Evolutionary conservation across 2,888 invertebrate species (phyloP), one percentile per base, ranked within the genome.

Genomic region (Drosophila barbarae): DNA sequence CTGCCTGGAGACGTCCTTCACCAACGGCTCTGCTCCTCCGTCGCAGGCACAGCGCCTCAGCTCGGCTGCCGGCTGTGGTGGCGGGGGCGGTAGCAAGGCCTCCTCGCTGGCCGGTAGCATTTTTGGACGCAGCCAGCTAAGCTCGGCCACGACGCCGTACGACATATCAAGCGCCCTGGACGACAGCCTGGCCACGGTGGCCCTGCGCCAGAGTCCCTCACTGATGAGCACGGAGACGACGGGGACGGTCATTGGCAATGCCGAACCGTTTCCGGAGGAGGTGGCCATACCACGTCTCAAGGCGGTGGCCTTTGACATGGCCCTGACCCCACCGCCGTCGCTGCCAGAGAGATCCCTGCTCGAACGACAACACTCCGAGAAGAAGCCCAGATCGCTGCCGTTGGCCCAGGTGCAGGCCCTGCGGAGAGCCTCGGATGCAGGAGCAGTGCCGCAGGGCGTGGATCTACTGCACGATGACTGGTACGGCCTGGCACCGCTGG

Each of bases 1-100:
- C 44, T 93, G 92, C 83, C 90, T 94, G 67, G 95, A 95, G 88
- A 94, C 95, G 12, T 94, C 94, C 80, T 95, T 95, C 89, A 93
- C 94, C 26, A 93, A 93, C 68, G 88, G 94, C 18, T 56, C 55
- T 0, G 36, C 53, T 38, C 18, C 49, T 3, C 13, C 78, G 63
- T 44, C 23, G 44, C 46, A 32, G 49, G 42, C 67, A n/a, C 64
- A 59, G 67, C 58, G 15, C 18, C 39, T 10, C 18, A 4, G n/a
- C 18, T 44, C 18, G 28, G 28, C 55, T 9, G 18, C 21, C 32
- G 21, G 21, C 69, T 46, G 44, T 23, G 82, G 80, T 26, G 70
- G 74, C n/a, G 81, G 81, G 18, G 69, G 74, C 8, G 76, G 77
- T 4, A 88, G 88, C 68, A 89, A 88, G 46, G 81, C 87, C 5